Conservation (phyloP, 2,888 invertebrate species). For the Heteromyza rotundicornis region DNA sequence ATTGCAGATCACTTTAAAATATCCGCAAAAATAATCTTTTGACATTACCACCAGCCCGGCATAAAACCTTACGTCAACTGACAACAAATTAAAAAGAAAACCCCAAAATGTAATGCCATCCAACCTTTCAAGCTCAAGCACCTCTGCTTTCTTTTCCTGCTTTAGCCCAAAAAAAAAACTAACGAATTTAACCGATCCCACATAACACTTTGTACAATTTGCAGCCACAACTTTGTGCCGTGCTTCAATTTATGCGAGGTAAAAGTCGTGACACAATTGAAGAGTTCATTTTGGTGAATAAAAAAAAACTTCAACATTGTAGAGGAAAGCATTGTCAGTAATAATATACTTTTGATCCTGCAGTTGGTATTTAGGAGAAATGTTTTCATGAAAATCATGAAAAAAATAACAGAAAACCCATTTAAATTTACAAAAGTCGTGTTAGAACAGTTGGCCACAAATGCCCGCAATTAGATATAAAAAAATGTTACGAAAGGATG, state of each 20-base stretch:
- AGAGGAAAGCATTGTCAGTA: no score
- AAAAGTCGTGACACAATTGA: conserved; percentile 51
- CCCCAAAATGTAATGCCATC: background rate
- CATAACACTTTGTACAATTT: conserved; percentile 7
- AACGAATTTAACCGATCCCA: conserved; percentile 11
- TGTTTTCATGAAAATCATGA: background rate
- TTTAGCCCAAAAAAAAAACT: background rate
- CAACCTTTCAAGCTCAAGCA: conserved; percentile 14
- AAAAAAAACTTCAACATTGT: background rate
- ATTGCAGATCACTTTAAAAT: no score
- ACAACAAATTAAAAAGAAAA: background rate
- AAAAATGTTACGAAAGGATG: background rate
- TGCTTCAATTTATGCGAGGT: conserved; percentile 47
- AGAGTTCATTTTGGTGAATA: conserved; percentile 36
- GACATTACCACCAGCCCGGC: no score
- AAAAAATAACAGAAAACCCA: background rate
- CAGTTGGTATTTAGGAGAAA: background rate
- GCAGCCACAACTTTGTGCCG: background rate
- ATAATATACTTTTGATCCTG: conserved; percentile 1
- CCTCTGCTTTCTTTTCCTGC: conserved; percentile 6
- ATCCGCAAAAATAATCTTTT: no score
- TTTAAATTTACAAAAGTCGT: conserved; percentile 1
- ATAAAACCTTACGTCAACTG: no score
- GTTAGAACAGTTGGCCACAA: no score
- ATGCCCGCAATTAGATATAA: no score